Evolutionary conservation across 2,797 vertebrate genomes (phyloP).

Genomic region (Pseudochaenichthys georgianus): DNA sequence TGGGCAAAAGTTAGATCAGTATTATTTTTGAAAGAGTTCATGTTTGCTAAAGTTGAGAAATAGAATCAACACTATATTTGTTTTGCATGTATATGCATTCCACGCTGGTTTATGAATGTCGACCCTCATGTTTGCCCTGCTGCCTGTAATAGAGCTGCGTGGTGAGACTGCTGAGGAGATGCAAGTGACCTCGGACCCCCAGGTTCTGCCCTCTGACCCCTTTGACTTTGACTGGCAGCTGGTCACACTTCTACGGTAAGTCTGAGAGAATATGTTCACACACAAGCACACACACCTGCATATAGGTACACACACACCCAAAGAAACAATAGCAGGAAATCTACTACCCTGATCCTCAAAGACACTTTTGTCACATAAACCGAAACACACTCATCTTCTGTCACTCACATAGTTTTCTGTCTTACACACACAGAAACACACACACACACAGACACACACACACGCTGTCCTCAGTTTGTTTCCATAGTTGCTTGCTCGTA

Average conservation of each 20-base stretch:
- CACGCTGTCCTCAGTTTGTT: constrained; percentile 18
- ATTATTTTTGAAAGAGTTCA: constrained; percentile 59
- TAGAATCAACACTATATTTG: constrained; percentile 45
- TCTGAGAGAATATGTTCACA: constrained; percentile 32
- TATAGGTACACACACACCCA: constrained; percentile 13
- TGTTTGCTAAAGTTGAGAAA: constrained; percentile 38
- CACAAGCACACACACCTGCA: constrained; percentile 23
- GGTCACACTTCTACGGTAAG: constrained; percentile 34
- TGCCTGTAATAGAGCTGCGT: constrained; percentile 46
- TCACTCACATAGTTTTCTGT: constrained; percentile 26
- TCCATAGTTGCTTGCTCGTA: constrained; percentile 53
- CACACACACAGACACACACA: constrained; percentile 27
- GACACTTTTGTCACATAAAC: constrained; percentile 6
- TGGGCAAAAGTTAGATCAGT: constrained; percentile 33
- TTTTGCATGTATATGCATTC: constrained; percentile 69
- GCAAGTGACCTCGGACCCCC: constrained; percentile 55
- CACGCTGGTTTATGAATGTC: constrained; percentile 67
- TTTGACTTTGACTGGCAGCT: constrained; percentile 71
- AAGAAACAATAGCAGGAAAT: constrained; percentile 14
- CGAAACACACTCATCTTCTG: constrained; percentile 21
- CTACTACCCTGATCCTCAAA: constrained; percentile 29
- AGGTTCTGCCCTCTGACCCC: constrained; percentile 59
- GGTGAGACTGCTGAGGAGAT: constrained; percentile 20
- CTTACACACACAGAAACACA: constrained; percentile 28
- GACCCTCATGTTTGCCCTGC: constrained; percentile 25